Evolutionary conservation across 2,888 invertebrate genomes (phyloP), one percentile per base, ranked within the genome.

Genomic region (Hyles lineata): DNA sequence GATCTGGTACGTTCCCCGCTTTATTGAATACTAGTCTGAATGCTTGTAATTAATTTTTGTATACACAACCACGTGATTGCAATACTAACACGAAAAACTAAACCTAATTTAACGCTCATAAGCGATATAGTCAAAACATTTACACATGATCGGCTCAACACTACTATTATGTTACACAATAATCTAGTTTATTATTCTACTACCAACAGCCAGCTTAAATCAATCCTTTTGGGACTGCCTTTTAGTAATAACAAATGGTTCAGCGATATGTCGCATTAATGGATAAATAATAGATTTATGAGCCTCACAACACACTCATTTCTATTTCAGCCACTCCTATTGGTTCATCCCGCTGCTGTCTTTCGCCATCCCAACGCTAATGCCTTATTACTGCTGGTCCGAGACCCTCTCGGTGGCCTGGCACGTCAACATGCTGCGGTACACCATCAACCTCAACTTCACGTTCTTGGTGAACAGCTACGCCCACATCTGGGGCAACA

Each of bases 381-480:
- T 95, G 21, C 96, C 96, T 0, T 90, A 93, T 74, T 94, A 91
- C 76, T 86, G 90, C 74, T 96, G 96, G 96, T 91, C 90, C 2
- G 96, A 96, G 82, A 87, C 79, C 1, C 83, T 87, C 62, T 75
- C 55, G 60, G 85, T 83, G 77, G 80, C 90, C 1, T 90, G 87
- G 86, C 88, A 89, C 75, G 80, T 90, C 1, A 76, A 76, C 70
- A 90, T 93, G 73, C 80, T 96, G 23, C 91, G 96, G n/a, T 96
- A 96, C 85, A 87, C 91, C 32, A 82, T 94, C 72, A 92, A 91
- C 2, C 90, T 96, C 32, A 95, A 96, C 84, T 90, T 92, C 78
- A 96, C 96, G 1, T 96, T 96, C 95, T 86, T 95, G 23, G 95
- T 96, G 29, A 96, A 96, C 89, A 95, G 95, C 77, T 93, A 94